Evolutionary conservation across 2,888 invertebrate genomes (phyloP), one percentile per base, ranked within the genome.

Genomic region (Drosophila sordidula): DNA sequence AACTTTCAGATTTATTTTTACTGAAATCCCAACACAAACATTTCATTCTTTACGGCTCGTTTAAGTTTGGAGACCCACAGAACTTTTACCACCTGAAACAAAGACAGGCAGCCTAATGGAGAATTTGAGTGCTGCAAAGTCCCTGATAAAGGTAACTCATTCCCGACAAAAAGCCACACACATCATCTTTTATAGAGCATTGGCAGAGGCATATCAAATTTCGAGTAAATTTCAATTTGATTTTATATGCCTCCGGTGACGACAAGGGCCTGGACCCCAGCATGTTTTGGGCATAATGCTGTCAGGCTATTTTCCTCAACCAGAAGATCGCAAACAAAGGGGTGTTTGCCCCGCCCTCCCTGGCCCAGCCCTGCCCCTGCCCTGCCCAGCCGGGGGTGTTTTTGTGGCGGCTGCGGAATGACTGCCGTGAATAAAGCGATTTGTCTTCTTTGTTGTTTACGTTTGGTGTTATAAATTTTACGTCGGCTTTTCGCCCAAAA

Each of bases 181-280:
- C 38, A 63, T 55, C 66, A 80, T 64, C 65, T 36, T 56, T 39
- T 44, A 44, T 38, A 58, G 36, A 52, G 55, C 46, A 38, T 22
- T 50, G 55, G 51, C 51, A 29, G 61, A 50, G 55, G 61, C 82
- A 75, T 90, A 90, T 91, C 91, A 79, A 85, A 90, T 90, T 90
- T 89, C 91, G 78, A 88, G 73, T 90, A 89, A 89, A 90, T 90
- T 89, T 90, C 87, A 82, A 85, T 87, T 89, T 80, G 89, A 90
- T 90, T 90, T 90, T 74, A 81, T 80, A 51, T 74, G 74, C 66
- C 78, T 67, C 66, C 72, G 65, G 62, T 70, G 74, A 71, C 67
- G 80, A 79, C 81, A 71, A 62, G 65, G 63, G 36, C 58, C 52
- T 25, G 38, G 64, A 55, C 56, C 57, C 52, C 47, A 36, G 32